Evolutionary conservation across 64 coral and sea anemone species (phyloP).

Genomic region (Montipora cactus): DNA sequence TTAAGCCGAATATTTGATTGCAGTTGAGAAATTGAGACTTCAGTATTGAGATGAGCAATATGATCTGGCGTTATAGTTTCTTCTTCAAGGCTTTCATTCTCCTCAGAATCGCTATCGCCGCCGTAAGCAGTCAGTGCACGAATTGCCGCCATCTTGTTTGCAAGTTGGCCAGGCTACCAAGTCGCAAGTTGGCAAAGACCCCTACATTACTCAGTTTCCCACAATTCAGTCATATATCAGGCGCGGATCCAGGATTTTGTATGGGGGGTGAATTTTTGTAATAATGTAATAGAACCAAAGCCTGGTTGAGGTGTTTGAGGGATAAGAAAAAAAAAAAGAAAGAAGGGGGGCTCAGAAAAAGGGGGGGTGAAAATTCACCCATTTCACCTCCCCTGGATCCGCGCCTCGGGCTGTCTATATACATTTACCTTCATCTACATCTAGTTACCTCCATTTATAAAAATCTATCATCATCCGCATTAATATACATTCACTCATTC

Average conservation of each 20-base stretch:
- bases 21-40: conserved; percentile 74
- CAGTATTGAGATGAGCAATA: conserved; percentile 78
- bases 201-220: too few relatives aligned
- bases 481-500: too few relatives aligned
- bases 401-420: too few relatives aligned
- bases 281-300: conserved; percentile 74
- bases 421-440: too few relatives aligned
- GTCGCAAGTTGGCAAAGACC: background rate
- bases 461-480: too few relatives aligned
- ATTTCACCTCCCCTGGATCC: too few relatives aligned
- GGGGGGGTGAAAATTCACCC: too few relatives aligned
- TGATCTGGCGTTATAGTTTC: conserved; percentile 75
- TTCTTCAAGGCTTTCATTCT: conserved; percentile 62
- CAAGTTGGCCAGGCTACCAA: conserved; percentile 21
- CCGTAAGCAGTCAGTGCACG: conserved; percentile 80
- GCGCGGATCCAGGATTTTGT: too few relatives aligned
- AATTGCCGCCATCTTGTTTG: conserved; percentile 95
- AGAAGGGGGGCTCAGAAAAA: too few relatives aligned
- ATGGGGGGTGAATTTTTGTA: conserved; percentile 58
- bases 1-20: conserved; percentile 90
- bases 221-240: too few relatives aligned
- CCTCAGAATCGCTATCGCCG: conserved; percentile 89
- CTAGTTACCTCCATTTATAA: too few relatives aligned
- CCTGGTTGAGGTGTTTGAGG: conserved; percentile 80
- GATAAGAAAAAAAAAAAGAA: too few relatives aligned